Conservation (phyloP, 2,113 vertebrate species). For the Crocuta crocuta region DNA sequence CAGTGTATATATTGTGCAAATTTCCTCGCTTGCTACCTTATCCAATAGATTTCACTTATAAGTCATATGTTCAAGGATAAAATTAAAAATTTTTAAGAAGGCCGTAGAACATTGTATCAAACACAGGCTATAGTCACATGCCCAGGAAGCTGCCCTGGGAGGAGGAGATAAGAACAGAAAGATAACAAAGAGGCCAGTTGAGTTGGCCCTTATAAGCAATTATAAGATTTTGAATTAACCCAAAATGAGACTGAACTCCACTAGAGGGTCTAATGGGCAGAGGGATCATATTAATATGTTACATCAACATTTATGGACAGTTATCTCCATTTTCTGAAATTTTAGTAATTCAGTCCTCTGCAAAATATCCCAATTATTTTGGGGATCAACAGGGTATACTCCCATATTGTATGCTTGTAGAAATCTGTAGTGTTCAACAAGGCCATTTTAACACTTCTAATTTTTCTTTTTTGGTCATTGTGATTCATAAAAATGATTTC, state of each 20-base stretch:
- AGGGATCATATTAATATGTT: neutral
- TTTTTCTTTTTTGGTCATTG: neutral
- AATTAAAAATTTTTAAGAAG: neutral
- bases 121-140: neutral
- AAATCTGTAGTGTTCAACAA: neutral
- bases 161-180: neutral
- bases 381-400: neutral
- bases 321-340: neutral
- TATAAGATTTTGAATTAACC: neutral
- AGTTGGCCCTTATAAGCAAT: neutral
- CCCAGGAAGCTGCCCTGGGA: no score
- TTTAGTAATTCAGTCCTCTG: neutral
- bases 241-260: neutral
- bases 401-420: neutral
- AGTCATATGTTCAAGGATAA: neutral
- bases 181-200: neutral
- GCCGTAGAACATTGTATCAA: neutral
- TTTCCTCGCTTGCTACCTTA: neutral
- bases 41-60: neutral
- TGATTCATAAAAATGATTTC: neutral
- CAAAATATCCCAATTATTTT: neutral
- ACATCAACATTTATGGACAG: neutral
- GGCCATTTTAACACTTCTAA: neutral
- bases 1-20: accelerated
- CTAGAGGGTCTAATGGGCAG: neutral